These are phyloP conservation scores for Rhinatrema bivittatum DNA, from an alignment of 2,797 vertebrate genomes.

Conservation along the genomic window DNA sequence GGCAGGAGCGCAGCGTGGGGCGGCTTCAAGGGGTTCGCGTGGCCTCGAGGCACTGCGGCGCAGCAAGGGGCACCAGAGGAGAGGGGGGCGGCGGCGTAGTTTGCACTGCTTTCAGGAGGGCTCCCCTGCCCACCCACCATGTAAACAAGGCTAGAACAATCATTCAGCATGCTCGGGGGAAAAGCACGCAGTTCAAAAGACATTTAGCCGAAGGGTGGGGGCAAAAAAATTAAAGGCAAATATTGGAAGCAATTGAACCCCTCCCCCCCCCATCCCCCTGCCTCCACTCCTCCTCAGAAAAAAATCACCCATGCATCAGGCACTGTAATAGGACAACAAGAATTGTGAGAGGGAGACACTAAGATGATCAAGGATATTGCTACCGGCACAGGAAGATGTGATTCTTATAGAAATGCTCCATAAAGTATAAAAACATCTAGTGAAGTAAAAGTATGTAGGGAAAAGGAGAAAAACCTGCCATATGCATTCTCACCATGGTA, in stretches of 20 bases:
- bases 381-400: no score
- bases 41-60: conserved; percentile 71
- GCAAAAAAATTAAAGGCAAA: conserved; percentile 43
- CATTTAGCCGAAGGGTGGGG: conserved; percentile 39
- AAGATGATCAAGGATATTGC: conserved; percentile 26
- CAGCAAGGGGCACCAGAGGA: conserved; percentile 60
- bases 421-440: no score
- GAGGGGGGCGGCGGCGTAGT: conserved; percentile 65
- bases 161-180: conserved; percentile 34
- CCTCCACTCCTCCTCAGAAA: no score
- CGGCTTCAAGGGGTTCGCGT: conserved; percentile 70
- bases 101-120: conserved; percentile 63
- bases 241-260: conserved; percentile 37
- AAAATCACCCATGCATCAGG: conserved; percentile 3
- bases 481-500: conserved; percentile 25
- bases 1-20: conserved; percentile 67
- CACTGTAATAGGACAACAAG: not conserved
- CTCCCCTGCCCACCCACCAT: conserved; percentile 46
- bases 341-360: conserved; percentile 20
- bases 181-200: conserved; percentile 51
- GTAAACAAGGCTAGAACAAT: conserved; percentile 51
- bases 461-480: conserved; percentile 14
- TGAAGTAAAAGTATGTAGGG: conserved; percentile 39
- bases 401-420: not conserved
- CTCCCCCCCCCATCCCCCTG: no score